phyloP scores from a whole-genome alignment of 2,888 invertebrate genomes.

The Alloplasta piceator region DNA sequence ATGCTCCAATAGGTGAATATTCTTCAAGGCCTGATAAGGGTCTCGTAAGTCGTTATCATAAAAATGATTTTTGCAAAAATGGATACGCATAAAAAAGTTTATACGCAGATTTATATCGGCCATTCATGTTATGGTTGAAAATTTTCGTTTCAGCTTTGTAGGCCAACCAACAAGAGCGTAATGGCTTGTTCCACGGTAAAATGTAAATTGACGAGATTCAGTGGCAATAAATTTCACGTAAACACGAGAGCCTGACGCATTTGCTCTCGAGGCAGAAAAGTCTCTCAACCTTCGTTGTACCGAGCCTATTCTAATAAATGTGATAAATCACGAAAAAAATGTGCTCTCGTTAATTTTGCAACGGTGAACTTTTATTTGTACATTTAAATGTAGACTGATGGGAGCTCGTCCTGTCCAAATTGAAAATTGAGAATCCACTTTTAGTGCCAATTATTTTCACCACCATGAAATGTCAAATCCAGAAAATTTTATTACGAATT shows the following conservation, averaged over 20 bases:
- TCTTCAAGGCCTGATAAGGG: no score
- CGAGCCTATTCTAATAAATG: background rate
- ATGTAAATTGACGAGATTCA: constrained; percentile 18
- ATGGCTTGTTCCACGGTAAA: constrained; percentile 12
- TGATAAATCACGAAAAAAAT: background rate
- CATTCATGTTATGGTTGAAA: no score
- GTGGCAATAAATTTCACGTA: constrained; percentile 26
- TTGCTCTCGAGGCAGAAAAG: background rate
- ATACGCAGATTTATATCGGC: no score
- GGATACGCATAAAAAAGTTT: background rate
- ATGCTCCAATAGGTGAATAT: no score
- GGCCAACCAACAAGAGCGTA: constrained; percentile 1
- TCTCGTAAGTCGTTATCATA: no score
- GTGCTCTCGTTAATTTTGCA: background rate
- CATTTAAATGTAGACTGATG: background rate
- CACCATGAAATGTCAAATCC: no score
- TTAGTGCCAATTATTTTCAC: no score
- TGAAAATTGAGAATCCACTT: background rate
- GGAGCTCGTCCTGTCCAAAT: background rate
- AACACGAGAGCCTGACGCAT: background rate
- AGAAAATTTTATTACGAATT: no score
- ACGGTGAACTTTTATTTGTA: background rate
- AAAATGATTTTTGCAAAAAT: background rate
- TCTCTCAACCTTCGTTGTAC: background rate
- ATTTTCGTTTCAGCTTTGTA: background rate